Evolutionary conservation across 2,888 invertebrate species (phyloP).

Genomic region (Drosophila cognata): DNA sequence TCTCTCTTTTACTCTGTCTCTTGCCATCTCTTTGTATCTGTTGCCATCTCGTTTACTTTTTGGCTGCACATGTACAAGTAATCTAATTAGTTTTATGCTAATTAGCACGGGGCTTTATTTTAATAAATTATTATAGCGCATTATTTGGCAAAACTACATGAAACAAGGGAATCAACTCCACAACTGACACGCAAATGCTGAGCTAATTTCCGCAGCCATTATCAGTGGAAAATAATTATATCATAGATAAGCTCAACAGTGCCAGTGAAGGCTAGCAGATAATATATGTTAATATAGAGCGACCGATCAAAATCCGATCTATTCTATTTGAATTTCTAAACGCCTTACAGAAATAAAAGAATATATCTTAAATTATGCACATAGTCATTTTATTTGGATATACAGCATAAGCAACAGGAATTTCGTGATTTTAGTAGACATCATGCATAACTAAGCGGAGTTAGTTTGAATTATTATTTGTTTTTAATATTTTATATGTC

Average conservation of each 20-base stretch:
- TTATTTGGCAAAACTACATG: conserved; percentile 63
- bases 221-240: conserved; percentile 6
- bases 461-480: neutral
- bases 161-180: conserved; percentile 26
- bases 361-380: neutral
- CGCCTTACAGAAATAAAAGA: neutral
- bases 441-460: conserved; percentile 6
- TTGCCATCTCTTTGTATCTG: neutral
- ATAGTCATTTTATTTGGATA: conserved; percentile 10
- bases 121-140: conserved; percentile 76
- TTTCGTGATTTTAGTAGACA: conserved; percentile 20
- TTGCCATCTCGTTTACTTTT: conserved; percentile 43
- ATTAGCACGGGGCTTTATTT: conserved; percentile 75
- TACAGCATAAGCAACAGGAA: conserved; percentile 15
- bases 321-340: neutral
- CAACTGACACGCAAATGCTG: conserved; percentile 12
- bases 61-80: conserved; percentile 70
- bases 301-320: neutral
- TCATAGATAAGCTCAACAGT: neutral
- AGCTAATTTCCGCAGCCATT: conserved; percentile 11
- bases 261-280: neutral
- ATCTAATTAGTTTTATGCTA: conserved; percentile 82
- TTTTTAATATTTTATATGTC: neutral
- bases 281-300: neutral
- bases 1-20: neutral